These are phyloP conservation scores for Maconellicoccus hirsutus DNA, from an alignment of 1,140 invertebrate genomes.

Conservation along the genomic window DNA sequence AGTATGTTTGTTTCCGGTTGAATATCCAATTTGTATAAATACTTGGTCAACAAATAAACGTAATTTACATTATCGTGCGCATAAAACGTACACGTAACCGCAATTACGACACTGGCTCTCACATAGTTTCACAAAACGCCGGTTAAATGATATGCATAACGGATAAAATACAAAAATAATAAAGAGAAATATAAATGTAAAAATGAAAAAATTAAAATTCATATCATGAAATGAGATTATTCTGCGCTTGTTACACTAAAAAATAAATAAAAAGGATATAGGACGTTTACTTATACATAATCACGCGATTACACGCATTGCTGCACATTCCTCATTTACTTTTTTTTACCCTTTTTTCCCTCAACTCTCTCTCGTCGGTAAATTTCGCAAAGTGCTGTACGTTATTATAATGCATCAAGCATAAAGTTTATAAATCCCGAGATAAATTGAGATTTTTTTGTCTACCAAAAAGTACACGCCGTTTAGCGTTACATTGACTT, in stretches of 20 bases:
- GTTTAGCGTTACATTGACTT: not conserved
- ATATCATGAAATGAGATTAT: slow-evolving; percentile 18
- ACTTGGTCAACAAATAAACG: not conserved
- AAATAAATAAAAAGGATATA: slow-evolving; percentile 20
- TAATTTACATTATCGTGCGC: not conserved
- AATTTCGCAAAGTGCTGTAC: not conserved
- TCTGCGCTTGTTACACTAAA: slow-evolving; percentile 15
- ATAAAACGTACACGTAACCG: not conserved
- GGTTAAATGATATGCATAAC: not conserved
- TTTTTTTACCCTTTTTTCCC: not conserved
- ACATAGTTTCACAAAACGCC: too few species aligned
- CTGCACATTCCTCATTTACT: slow-evolving; percentile 11
- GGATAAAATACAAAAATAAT: slow-evolving; percentile 5
- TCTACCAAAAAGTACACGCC: not conserved
- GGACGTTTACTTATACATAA: slow-evolving; percentile 19
- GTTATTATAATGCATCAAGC: slow-evolving; percentile 17
- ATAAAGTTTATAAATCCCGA: slow-evolving; percentile 16
- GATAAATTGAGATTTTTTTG: slow-evolving; percentile 15
- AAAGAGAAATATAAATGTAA: slow-evolving; percentile 7
- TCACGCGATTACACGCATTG: slow-evolving; percentile 15
- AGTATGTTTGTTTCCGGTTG: too few species aligned
- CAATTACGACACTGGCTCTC: slow-evolving; percentile 1
- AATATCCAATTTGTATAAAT: too few species aligned
- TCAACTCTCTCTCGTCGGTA: too few species aligned
- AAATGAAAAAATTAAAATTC: slow-evolving; percentile 15